Conservation (phyloP, 2,888 invertebrate genomes). For the Galeopsomyia nigrocyanea region DNA sequence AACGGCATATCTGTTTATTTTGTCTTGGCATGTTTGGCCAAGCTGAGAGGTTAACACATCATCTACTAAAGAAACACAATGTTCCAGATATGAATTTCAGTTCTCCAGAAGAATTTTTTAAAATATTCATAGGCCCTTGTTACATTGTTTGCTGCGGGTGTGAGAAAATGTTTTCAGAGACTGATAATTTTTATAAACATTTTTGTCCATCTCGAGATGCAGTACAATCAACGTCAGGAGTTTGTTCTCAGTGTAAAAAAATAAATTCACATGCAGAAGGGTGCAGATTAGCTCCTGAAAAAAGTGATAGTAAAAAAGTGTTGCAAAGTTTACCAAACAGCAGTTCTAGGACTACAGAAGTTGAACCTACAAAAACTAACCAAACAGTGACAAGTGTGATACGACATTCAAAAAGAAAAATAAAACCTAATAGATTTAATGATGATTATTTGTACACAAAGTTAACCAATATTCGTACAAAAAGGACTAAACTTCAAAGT, state of each 20-base stretch:
- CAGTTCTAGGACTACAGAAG: slow-evolving; percentile 5
- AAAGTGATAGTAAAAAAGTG: slow-evolving; percentile 10
- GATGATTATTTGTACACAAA: slow-evolving; percentile 51
- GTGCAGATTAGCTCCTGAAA: slow-evolving; percentile 57
- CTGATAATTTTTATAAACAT: slow-evolving; percentile 83
- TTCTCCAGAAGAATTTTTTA: slow-evolving; percentile 78
- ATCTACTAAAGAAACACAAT: slow-evolving; percentile 84
- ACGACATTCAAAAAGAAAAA: slow-evolving; percentile 50
- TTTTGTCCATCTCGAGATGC: slow-evolving; percentile 71
- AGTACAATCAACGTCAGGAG: slow-evolving; percentile 51
- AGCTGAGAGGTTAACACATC: slow-evolving; percentile 83
- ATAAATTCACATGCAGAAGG: slow-evolving; percentile 57
- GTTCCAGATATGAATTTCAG: slow-evolving; percentile 79
- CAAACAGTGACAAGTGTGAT: slow-evolving; percentile 26
- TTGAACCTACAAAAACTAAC: slow-evolving; percentile 8
- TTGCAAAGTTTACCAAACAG: neutral
- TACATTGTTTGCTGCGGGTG: slow-evolving; percentile 87
- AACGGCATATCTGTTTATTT: slow-evolving; percentile 85
- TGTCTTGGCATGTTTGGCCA: slow-evolving; percentile 87
- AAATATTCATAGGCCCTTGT: slow-evolving; percentile 77
- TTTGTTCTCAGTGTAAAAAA: slow-evolving; percentile 64
- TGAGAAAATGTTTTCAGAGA: slow-evolving; percentile 82
- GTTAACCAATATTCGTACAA: slow-evolving; percentile 44
- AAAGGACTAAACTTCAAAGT: slow-evolving; percentile 35
- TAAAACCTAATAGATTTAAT: slow-evolving; percentile 59